phyloP scores from a whole-genome alignment of 2,797 vertebrate species.

The Podarcis siculus region DNA sequence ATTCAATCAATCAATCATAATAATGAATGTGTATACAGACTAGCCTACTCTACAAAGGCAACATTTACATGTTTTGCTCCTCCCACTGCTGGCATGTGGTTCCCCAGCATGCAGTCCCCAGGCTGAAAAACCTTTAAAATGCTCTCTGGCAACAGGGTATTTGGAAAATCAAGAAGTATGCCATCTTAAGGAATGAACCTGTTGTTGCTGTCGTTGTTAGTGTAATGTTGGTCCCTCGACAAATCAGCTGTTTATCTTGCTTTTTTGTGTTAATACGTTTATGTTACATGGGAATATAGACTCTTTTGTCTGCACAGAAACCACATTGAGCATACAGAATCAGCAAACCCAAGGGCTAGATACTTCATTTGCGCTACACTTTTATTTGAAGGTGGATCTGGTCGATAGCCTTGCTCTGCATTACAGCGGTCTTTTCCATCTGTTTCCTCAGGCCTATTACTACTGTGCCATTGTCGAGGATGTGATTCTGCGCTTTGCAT shows the following conservation, averaged over 20 bases:
- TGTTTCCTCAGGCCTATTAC: conserved; percentile 89
- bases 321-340: background rate
- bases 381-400: conserved; percentile 1
- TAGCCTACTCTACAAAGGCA: no score
- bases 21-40: no score
- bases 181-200: background rate
- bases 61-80: no score
- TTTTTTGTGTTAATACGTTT: background rate
- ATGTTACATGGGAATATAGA: background rate
- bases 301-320: background rate
- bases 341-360: background rate
- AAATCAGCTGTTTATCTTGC: background rate
- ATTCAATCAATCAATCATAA: no score
- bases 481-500: conserved; percentile 92
- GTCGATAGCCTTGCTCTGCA: background rate
- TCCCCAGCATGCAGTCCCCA: no score
- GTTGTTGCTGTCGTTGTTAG: background rate
- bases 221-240: background rate
- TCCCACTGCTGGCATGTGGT: no score
- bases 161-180: background rate
- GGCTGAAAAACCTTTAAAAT: no score
- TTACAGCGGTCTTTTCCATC: conserved; percentile 13
- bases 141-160: background rate
- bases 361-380: background rate
- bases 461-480: conserved; percentile 98